Evolutionary conservation across 2,113 vertebrate genomes (phyloP).

Genomic region (Mionectes macconnelli): DNA sequence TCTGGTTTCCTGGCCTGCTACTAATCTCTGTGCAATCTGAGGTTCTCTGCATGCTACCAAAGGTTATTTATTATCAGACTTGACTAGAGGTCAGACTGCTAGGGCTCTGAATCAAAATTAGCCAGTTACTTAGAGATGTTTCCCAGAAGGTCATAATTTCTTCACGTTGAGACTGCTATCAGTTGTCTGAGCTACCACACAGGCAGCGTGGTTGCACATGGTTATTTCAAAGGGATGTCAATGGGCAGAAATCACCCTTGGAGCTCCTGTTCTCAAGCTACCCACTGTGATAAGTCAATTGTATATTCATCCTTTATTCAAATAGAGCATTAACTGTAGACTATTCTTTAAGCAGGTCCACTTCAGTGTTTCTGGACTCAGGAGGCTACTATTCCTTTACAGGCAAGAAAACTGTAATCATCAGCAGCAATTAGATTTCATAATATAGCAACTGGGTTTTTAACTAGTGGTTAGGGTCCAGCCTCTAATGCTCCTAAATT

Average conservation of each 20-base stretch:
- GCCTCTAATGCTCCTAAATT: neutral
- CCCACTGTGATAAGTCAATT: neutral
- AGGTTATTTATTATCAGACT: neutral
- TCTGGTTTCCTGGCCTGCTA: neutral
- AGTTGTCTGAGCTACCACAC: neutral
- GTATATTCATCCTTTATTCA: neutral
- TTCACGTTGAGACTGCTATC: neutral
- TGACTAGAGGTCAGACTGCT: neutral
- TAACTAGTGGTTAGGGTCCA: neutral
- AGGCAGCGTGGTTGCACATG: neutral
- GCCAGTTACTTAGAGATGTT: neutral
- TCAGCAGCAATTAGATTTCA: fast-evolving
- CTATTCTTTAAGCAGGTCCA: neutral
- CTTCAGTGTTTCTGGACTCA: neutral
- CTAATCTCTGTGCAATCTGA: neutral
- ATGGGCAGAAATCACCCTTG: neutral
- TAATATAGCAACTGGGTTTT: neutral
- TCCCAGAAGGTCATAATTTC: neutral
- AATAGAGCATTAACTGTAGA: neutral
- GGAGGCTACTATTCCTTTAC: neutral
- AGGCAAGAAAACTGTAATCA: neutral
- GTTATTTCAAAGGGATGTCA: neutral
- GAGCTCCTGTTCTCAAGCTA: neutral
- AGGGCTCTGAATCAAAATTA: neutral
- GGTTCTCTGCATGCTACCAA: neutral